phyloP scores from a whole-genome alignment of 2,888 invertebrate species.

The Helicoverpa assulta region DNA sequence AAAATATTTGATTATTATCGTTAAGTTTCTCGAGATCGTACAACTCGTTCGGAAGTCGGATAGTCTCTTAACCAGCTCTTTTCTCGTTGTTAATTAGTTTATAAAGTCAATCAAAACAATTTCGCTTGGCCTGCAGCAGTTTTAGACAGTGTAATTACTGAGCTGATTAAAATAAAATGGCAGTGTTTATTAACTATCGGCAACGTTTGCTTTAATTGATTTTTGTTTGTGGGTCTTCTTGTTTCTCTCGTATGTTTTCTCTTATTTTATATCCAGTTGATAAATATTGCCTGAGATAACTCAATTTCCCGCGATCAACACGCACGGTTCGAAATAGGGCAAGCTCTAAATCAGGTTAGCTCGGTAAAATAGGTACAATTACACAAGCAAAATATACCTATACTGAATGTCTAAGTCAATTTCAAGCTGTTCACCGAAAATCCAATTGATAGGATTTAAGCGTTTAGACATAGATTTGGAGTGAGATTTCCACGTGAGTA shows the following conservation, averaged over 20 bases:
- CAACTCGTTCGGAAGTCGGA: conserved; percentile 34
- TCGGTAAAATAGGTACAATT: conserved; percentile 32
- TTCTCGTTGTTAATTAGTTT: conserved; percentile 69
- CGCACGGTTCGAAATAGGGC: not conserved
- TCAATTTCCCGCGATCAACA: conserved; percentile 1
- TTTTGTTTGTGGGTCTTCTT: not conserved
- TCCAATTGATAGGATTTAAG: conserved; percentile 48
- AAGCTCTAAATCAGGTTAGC: conserved; percentile 25
- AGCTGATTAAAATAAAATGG: conserved; percentile 59
- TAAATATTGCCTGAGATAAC: conserved; percentile 1
- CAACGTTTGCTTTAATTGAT: conserved; percentile 12
- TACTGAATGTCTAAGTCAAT: conserved; percentile 31
- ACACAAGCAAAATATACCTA: conserved; percentile 29
- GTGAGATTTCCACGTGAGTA: conserved; percentile 54
- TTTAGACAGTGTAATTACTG: conserved; percentile 64
- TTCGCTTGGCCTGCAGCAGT: conserved; percentile 58
- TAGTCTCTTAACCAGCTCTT: conserved; percentile 51
- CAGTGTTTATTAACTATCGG: conserved; percentile 55
- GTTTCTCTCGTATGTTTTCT: not conserved
- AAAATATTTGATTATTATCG: conserved; percentile 31
- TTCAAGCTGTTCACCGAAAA: conserved; percentile 31
- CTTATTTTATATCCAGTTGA: not conserved
- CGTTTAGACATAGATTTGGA: conserved; percentile 48
- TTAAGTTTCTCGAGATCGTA: conserved; percentile 19
- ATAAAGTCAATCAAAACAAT: conserved; percentile 72